phyloP scores from a whole-genome alignment of 2,888 invertebrate species.

The Heliconius cydno region DNA sequence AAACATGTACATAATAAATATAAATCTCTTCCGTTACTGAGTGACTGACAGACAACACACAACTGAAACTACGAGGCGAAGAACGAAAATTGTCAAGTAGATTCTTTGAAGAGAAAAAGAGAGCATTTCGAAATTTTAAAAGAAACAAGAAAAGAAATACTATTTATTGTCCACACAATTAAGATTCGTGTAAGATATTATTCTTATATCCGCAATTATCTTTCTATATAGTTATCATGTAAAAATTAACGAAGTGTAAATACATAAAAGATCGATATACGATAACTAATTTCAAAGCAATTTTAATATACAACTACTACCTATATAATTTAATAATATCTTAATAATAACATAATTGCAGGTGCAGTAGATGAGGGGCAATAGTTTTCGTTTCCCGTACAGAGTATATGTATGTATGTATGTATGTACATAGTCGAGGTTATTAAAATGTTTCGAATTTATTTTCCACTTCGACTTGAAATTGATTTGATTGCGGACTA shows the following conservation, averaged over 20 bases:
- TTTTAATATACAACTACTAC: background rate
- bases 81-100: background rate
- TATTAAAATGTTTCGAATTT: conserved; percentile 39
- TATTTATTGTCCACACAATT: no score
- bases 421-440: conserved; percentile 4
- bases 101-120: background rate
- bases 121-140: background rate
- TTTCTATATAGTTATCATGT: background rate
- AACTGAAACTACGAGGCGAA: background rate
- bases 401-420: background rate
- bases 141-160: background rate
- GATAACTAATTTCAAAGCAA: background rate
- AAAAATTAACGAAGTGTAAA: conserved; percentile 20
- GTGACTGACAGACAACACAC: background rate
- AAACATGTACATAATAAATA: background rate
- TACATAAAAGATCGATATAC: background rate
- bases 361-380: background rate
- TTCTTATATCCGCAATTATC: background rate
- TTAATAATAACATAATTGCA: conserved; percentile 3
- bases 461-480: conserved; percentile 42
- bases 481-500: conserved; percentile 46
- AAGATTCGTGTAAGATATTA: no score
- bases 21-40: no score
- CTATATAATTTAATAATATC: conserved; percentile 1
- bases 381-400: conserved; percentile 25